phyloP scores from a whole-genome alignment of 1,140 invertebrate genomes.

The Neodiprion pinetum region DNA sequence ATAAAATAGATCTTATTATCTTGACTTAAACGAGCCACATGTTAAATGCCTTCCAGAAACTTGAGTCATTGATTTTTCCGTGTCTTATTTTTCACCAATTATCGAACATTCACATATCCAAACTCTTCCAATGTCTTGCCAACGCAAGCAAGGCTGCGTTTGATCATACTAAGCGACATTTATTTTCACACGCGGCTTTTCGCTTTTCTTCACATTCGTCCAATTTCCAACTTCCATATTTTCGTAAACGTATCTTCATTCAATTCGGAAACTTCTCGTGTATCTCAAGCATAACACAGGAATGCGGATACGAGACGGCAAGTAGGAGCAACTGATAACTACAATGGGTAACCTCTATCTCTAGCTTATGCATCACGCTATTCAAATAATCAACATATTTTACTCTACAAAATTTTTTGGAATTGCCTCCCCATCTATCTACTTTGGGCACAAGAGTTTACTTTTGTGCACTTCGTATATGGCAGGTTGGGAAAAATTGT shows the following conservation, averaged over 20 bases:
- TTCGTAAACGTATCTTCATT: background rate
- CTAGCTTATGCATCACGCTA: background rate
- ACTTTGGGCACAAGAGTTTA: no score
- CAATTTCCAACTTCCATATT: background rate
- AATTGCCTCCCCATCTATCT: no score
- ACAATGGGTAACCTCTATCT: background rate
- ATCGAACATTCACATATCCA: background rate
- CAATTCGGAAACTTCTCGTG: background rate
- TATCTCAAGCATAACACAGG: background rate
- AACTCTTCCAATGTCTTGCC: background rate
- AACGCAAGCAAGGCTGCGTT: background rate
- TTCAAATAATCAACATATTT: no score
- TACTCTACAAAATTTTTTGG: no score
- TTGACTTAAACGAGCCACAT: background rate
- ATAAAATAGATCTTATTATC: background rate
- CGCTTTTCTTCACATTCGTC: background rate
- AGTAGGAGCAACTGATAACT: background rate
- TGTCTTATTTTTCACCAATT: background rate
- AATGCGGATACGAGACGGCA: background rate
- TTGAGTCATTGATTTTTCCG: background rate
- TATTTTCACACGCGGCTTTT: conserved; percentile 2
- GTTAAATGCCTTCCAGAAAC: background rate
- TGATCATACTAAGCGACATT: background rate
- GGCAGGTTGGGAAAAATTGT: no score
- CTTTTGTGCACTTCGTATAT: no score